Conservation (phyloP, 2,888 invertebrate species). For the Lasioglossum oenotherae region DNA sequence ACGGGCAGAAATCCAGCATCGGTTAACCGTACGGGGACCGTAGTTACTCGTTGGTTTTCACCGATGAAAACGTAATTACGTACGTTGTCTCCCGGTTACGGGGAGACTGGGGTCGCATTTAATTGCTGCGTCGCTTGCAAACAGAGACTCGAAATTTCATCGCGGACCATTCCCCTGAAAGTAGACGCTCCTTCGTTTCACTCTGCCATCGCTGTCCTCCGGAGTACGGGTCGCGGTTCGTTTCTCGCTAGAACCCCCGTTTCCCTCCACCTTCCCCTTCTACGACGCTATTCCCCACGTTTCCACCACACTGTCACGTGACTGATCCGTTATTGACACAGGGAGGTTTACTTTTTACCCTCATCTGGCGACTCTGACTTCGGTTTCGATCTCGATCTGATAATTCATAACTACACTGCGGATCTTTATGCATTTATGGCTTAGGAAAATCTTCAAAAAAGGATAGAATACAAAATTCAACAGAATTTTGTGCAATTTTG, state of each 20-base stretch:
- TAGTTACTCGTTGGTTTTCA: conserved; percentile 8
- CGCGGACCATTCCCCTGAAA: not conserved
- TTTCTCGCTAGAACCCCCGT: not conserved
- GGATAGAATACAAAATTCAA: too few relatives aligned
- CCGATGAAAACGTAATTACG: conserved; percentile 27
- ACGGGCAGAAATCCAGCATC: conserved; percentile 7
- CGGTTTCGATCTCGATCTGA: too few relatives aligned
- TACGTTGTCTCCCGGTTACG: conserved; percentile 7
- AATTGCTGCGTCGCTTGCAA: conserved; percentile 7
- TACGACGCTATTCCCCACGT: too few relatives aligned
- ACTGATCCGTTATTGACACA: too few relatives aligned
- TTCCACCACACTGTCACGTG: too few relatives aligned
- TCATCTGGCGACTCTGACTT: too few relatives aligned
- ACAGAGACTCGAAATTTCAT: conserved; percentile 6
- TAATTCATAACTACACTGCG: too few relatives aligned
- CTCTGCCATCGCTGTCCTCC: not conserved
- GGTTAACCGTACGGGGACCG: conserved; percentile 2
- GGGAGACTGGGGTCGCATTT: not conserved
- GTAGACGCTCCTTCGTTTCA: conserved; percentile 4
- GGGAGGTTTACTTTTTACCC: too few relatives aligned
- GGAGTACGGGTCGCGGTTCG: not conserved
- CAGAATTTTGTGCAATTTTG: too few relatives aligned
- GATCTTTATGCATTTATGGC: too few relatives aligned
- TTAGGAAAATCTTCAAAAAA: too few relatives aligned
- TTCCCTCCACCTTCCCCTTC: too few relatives aligned